phyloP scores from a whole-genome alignment of 2,113 vertebrate genomes.

The Loxodonta africana region DNA sequence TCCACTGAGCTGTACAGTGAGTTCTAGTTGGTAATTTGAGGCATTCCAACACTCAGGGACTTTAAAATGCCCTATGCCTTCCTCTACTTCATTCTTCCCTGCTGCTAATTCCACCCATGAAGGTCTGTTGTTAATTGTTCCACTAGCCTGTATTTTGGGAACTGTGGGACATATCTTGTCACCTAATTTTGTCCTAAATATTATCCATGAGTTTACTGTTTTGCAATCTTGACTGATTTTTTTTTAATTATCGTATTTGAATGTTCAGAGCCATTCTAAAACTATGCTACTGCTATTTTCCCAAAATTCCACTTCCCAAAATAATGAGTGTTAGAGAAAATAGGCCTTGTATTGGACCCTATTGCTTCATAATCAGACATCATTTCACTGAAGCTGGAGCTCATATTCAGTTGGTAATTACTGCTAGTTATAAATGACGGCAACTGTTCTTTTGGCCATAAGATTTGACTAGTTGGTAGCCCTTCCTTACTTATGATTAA shows the following conservation, averaged over 20 bases:
- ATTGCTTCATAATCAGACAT: background rate
- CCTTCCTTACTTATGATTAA: background rate
- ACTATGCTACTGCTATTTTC: background rate
- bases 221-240: background rate
- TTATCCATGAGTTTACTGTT: background rate
- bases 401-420: background rate
- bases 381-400: background rate
- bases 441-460: background rate
- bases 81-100: background rate
- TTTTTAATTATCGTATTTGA: background rate
- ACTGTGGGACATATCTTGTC: background rate
- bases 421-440: background rate
- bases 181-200: background rate
- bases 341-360: background rate
- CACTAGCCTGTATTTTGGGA: background rate
- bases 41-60: background rate
- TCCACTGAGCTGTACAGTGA: background rate
- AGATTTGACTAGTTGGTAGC: background rate
- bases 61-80: background rate
- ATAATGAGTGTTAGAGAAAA: background rate
- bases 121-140: background rate
- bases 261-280: background rate
- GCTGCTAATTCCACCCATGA: background rate
- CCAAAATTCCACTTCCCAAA: background rate
- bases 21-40: background rate